Evolutionary conservation across 2,888 invertebrate species (phyloP), one percentile per base, ranked within the genome.

Genomic region (Apamea crenata): DNA sequence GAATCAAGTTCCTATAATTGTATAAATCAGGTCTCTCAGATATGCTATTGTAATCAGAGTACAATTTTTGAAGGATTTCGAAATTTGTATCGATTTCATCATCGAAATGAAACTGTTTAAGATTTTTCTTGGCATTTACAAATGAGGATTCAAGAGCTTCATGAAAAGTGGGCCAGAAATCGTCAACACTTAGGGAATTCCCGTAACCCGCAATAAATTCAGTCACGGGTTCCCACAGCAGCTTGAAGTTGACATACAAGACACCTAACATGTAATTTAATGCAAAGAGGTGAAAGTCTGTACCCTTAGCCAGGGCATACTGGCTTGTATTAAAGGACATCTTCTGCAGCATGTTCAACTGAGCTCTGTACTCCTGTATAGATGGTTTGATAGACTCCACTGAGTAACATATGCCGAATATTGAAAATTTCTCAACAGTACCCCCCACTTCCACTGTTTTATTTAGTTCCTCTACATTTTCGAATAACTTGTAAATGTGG

Each of bases 211-310:
- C 97, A 70, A 99, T 97, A 65, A 99, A 97, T 91, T 98, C 97
- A 29, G 97, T 96, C 0, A 98, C 97, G 0, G 99, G 99, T 83
- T 98, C 98, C 99, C 99, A 99, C 0, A 99, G 93, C 25, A 99
- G 96, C 88, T 98, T 98, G 91, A 99, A 99, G 93, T 99, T 99
- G 36, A 98, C 97, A 93, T 98, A 98, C 72, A 99, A 96, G 81
- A 98, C 97, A 3, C 99, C 99, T 56, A 99, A 97, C 90, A 99
- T 97, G 91, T 98, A 99, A 82, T 98, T 97, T 36, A 99, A 92
- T 0, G 98, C 98, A 90, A 98, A 97, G 88, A 97, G 95, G 90
- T 97, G 97, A 87, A 97, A 98, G 12, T 97, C 97, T 0, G 97
- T 97, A 71, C 97, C 95, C 90, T 97, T 97, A 8, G 97, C 96